Evolutionary conservation across 1,140 invertebrate genomes (phyloP).

Genomic region (Procambarus virginalis): DNA sequence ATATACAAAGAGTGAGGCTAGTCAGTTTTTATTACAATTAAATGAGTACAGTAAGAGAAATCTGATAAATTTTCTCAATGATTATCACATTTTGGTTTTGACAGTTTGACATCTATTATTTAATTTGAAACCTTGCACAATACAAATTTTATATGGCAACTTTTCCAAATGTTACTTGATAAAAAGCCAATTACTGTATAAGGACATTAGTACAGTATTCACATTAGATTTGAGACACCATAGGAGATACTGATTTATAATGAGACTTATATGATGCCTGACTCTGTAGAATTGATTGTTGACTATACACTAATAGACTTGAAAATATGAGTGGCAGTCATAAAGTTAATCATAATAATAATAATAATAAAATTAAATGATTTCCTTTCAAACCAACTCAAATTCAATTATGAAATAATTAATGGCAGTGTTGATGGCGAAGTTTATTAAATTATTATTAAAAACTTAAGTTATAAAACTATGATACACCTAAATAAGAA

Average conservation of each 20-base stretch:
- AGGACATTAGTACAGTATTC: not conserved
- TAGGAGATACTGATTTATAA: too few species aligned
- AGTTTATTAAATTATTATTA: slow-evolving; percentile 8
- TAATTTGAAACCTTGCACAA: not conserved
- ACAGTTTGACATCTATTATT: not conserved
- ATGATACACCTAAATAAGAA: slow-evolving; percentile 16
- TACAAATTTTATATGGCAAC: not conserved
- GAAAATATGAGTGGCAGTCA: not conserved
- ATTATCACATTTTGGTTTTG: too few species aligned
- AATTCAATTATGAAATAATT: slow-evolving; percentile 21
- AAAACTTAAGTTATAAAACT: slow-evolving; percentile 35
- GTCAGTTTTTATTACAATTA: not conserved
- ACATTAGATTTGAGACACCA: too few species aligned
- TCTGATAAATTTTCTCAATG: too few species aligned
- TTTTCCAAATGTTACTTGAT: not conserved
- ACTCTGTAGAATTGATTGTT: not conserved
- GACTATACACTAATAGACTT: not conserved
- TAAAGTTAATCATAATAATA: not conserved
- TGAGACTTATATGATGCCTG: too few species aligned
- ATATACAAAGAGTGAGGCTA: not conserved
- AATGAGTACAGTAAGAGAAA: not conserved
- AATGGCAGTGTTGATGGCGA: slow-evolving; percentile 30
- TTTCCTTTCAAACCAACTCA: not conserved
- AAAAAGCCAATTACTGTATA: not conserved
- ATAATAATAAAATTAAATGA: slow-evolving; percentile 8